Conservation (phyloP, 1,140 invertebrate species). For the Monomorium pharaonis region DNA sequence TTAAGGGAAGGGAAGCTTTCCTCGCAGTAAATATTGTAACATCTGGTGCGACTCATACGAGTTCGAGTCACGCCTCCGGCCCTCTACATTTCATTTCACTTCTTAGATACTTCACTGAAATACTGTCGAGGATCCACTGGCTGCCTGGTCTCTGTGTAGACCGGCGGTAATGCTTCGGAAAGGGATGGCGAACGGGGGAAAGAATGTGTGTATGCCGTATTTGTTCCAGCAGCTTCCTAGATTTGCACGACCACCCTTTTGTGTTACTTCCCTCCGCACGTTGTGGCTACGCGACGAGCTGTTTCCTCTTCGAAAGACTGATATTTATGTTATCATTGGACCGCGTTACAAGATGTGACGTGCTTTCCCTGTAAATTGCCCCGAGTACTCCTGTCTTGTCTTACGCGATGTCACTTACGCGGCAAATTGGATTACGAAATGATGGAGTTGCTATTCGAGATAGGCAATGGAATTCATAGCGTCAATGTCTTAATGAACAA, state of each 20-base stretch:
- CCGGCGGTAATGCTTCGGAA: constrained; percentile 51
- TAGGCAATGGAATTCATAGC: not conserved
- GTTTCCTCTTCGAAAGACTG: constrained; percentile 61
- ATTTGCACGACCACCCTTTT: constrained; percentile 65
- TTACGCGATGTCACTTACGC: not conserved
- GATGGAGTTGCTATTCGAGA: not conserved
- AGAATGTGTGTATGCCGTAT: constrained; percentile 48
- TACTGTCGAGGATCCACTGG: constrained; percentile 74
- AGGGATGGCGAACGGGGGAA: constrained; percentile 8
- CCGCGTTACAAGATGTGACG: constrained; percentile 42
- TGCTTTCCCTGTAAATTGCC: not conserved
- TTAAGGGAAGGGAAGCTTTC: constrained; percentile 43
- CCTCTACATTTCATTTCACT: constrained; percentile 81
- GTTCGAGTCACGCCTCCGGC: constrained; percentile 79
- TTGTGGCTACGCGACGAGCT: constrained; percentile 31
- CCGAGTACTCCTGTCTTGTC: not conserved
- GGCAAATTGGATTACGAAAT: not conserved
- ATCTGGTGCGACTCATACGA: constrained; percentile 79
- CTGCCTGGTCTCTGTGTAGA: constrained; percentile 48
- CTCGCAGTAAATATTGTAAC: constrained; percentile 82
- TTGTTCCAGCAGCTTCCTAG: constrained; percentile 69
- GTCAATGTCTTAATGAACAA: not conserved
- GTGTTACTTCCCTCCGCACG: constrained; percentile 17
- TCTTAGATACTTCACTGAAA: constrained; percentile 79
- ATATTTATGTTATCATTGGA: constrained; percentile 69